Evolutionary conservation across 2,888 invertebrate species (phyloP), one percentile per base, ranked within the genome.

Genomic region (Lasioglossum villosulum): DNA sequence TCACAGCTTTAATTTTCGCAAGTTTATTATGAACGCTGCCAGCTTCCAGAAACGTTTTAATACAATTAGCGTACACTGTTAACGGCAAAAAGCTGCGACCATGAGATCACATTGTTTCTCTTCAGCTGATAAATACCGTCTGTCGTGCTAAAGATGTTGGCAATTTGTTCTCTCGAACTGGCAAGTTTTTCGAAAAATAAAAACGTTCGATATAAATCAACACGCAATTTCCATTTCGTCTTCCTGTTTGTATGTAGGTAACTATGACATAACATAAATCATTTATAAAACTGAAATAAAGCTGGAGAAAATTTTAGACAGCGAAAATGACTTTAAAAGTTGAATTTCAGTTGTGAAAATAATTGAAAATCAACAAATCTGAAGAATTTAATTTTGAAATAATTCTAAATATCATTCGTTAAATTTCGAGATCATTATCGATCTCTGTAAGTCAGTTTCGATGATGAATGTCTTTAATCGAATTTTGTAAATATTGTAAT

Each of bases 11-110:
- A 39, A 52, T 59, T 59, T 52, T 37, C 27, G 30, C 75, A 56
- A n/a, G 45, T 73, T 48, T 48, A 45, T 56, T 59, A 59, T 68
- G 68, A 73, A 73, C 42, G 59, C 19, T 19, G 16, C 42, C 27
- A 76, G 52, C 27, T 66, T 68, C 68, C 68, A 68, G 68, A 68
- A 68, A 68, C 37, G 68, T 52, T 74, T 52, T 37, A 74, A 74
- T 56, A 37, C 52, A 56, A 37, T 34, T 74, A 74, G 37, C 1
- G 37, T 19, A 1, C 3, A 68, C 19, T 34, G 68, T 37, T 68
- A 68, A 34, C 37, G 23, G 34, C 66, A 52, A 34, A 68, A 68
- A 19, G 10, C 37, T 23, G 34, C 34, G 68, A 10, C 68, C 68
- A 34, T 68, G 37, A 68, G 39, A 37, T 39, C 10, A 23, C 37